Conservation (phyloP, 2,888 invertebrate genomes). For the Eupsilia transversa region DNA sequence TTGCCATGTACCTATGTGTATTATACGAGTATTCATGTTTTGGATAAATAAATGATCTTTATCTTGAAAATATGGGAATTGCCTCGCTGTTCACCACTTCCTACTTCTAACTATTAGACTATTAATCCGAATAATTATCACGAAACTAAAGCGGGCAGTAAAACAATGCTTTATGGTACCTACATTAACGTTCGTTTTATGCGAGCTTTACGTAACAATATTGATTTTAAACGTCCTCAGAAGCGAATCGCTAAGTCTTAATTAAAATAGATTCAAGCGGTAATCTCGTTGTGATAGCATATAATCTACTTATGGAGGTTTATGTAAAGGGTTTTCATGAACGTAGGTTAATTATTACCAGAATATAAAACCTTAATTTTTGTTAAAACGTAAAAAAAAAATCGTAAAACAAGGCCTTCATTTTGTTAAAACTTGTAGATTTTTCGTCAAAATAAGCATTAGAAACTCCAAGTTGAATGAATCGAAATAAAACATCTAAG, state of each 20-base stretch:
- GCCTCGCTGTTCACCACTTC: no score
- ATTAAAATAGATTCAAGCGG: conserved; percentile 37
- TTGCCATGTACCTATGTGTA: no score
- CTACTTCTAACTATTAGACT: conserved; percentile 15
- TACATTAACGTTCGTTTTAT: conserved; percentile 43
- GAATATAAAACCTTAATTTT: conserved; percentile 1
- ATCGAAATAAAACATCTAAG: not conserved
- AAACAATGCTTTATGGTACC: conserved; percentile 49
- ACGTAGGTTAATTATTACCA: conserved; percentile 35
- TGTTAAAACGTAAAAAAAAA: not conserved
- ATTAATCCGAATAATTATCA: conserved; percentile 59
- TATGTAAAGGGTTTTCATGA: conserved; percentile 29
- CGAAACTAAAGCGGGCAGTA: conserved; percentile 45
- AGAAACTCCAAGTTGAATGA: not conserved
- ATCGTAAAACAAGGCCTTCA: not conserved
- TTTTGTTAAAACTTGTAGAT: not conserved
- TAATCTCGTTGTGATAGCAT: conserved; percentile 40
- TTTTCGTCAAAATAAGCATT: not conserved
- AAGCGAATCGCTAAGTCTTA: conserved; percentile 24
- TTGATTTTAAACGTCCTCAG: conserved; percentile 45
- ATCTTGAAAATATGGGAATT: no score
- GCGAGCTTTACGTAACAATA: conserved; percentile 42
- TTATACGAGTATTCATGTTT: no score
- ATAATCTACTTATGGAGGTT: conserved; percentile 41
- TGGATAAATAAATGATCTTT: no score